These are phyloP conservation scores for Ladona fulva DNA, from an alignment of 1,140 invertebrate species.

Conservation along the genomic window DNA sequence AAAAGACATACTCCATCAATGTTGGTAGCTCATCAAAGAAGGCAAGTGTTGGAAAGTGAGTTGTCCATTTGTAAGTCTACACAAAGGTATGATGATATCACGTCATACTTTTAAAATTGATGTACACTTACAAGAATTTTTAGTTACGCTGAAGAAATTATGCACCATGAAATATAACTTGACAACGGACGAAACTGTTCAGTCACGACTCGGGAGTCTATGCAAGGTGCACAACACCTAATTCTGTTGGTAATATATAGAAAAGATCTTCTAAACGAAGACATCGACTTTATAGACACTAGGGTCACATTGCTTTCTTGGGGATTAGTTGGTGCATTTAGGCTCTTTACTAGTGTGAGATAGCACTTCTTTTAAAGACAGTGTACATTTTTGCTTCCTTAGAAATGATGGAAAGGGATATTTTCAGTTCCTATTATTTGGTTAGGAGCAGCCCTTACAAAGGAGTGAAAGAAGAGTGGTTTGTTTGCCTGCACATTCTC, in stretches of 20 bases:
- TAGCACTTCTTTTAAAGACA: neutral
- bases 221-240: constrained; percentile 3
- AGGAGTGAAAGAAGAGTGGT: neutral
- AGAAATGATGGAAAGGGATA: no score
- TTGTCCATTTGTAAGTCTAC: neutral
- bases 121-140: neutral
- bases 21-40: neutral
- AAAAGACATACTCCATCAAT: neutral
- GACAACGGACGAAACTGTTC: constrained; percentile 3
- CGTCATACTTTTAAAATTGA: neutral
- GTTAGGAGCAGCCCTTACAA: neutral
- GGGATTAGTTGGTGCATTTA: neutral
- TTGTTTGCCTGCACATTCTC: neutral
- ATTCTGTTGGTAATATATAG: neutral
- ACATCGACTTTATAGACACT: neutral
- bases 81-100: neutral
- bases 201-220: constrained; percentile 7
- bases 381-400: neutral
- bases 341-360: neutral
- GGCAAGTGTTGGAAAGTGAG: constrained; percentile 3
- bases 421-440: neutral
- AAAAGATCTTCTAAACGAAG: neutral
- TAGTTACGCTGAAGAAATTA: neutral
- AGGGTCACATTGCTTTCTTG: neutral
- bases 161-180: constrained; percentile 1